Conservation (phyloP, 2,113 vertebrate genomes). For the Ptyas mucosa region DNA sequence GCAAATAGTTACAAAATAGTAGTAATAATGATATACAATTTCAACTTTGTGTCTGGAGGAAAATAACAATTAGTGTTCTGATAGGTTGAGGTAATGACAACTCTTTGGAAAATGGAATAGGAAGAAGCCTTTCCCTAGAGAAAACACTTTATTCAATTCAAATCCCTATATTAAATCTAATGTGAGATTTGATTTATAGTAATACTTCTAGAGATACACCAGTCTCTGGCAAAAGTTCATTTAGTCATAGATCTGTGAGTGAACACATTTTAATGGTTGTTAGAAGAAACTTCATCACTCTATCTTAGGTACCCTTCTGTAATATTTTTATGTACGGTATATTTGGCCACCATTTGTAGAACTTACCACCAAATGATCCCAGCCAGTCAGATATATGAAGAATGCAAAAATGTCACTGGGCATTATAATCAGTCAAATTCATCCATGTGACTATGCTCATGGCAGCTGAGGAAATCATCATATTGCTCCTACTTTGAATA, state of each 20-base stretch:
- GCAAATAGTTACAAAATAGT: background rate
- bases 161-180: background rate
- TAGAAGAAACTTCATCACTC: background rate
- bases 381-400: background rate
- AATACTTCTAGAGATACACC: background rate
- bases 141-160: background rate
- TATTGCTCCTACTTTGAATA: background rate
- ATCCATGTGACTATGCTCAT: background rate
- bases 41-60: background rate
- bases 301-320: background rate
- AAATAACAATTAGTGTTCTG: background rate
- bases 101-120: background rate
- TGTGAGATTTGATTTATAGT: background rate
- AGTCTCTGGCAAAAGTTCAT: background rate
- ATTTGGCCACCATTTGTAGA: background rate
- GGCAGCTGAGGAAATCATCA: background rate
- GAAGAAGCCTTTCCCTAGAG: background rate
- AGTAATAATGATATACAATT: slow-evolving; percentile 4
- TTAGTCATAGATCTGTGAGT: background rate
- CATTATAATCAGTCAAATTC: background rate
- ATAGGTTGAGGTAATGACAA: background rate
- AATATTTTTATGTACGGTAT: background rate
- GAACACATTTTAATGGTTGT: background rate
- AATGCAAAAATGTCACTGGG: background rate
- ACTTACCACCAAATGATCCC: background rate